These are phyloP conservation scores for Chinchilla lanigera DNA, from an alignment of 2,113 vertebrate genomes.

Conservation along the genomic window DNA sequence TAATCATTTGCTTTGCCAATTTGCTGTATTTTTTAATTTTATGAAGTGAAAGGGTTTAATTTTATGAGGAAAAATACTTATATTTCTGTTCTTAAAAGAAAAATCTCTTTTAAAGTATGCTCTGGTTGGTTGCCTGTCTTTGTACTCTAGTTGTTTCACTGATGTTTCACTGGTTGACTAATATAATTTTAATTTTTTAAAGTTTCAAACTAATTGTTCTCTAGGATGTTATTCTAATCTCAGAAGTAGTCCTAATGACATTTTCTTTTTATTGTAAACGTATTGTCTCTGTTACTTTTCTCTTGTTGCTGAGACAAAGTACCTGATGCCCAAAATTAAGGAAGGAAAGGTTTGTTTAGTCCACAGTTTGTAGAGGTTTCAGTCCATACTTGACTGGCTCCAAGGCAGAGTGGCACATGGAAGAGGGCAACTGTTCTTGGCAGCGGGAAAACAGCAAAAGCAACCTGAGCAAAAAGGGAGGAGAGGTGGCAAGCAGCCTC, in stretches of 20 bases:
- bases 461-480: too few relatives aligned
- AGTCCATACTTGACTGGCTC: too few relatives aligned
- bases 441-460: too few relatives aligned
- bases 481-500: too few relatives aligned
- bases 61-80: background rate
- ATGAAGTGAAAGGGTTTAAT: background rate
- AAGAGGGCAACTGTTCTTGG: too few relatives aligned
- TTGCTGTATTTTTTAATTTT: background rate
- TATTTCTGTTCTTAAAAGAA: slow-evolving; percentile 6
- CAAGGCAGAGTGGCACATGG: too few relatives aligned
- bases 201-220: background rate
- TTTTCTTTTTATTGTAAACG: background rate
- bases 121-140: background rate
- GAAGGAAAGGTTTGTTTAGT: too few relatives aligned
- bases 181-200: background rate
- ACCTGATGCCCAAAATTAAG: too few relatives aligned
- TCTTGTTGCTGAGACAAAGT: too few relatives aligned
- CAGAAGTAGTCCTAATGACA: background rate
- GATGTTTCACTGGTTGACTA: background rate
- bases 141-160: background rate
- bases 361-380: too few relatives aligned
- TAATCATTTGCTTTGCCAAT: slow-evolving; percentile 6
- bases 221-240: background rate
- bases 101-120: background rate
- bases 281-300: too few relatives aligned